A percentile compares a stretch with the other conserved stretches of the same genome.
Evolutionary conservation across 2,797 vertebrate genomes (phyloP).

Genomic region (Pseudomugil tenellus): DNA sequence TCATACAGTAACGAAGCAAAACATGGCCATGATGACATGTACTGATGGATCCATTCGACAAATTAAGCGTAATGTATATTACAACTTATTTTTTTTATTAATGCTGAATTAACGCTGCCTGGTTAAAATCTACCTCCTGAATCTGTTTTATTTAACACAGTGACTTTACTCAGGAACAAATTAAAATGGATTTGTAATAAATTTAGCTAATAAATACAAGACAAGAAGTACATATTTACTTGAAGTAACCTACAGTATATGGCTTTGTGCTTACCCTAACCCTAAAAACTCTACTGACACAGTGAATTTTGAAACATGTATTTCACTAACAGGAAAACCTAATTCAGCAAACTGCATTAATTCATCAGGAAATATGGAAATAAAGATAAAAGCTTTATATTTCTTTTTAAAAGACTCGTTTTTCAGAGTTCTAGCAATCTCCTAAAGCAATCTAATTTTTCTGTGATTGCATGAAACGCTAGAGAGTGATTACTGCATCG

Average conservation of each 20-base stretch:
- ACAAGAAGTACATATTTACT: slow-evolving; percentile 6
- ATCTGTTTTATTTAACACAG: no score
- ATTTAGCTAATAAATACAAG: background rate
- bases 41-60: background rate
- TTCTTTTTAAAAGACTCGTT: slow-evolving; percentile 35
- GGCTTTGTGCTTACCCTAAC: no score
- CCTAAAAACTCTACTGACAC: no score
- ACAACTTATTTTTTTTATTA: background rate
- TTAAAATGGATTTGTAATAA: no score
- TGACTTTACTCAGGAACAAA: background rate
- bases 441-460: slow-evolving; percentile 17
- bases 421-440: slow-evolving; percentile 26
- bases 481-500: slow-evolving; percentile 47
- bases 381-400: slow-evolving; percentile 4
- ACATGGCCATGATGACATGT: background rate
- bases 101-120: background rate
- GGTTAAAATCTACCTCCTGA: no score
- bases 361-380: background rate
- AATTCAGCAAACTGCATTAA: background rate
- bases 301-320: no score
- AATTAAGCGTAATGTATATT: background rate
- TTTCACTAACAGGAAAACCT: background rate
- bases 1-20: background rate
- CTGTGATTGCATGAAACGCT: slow-evolving; percentile 45
- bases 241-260: background rate